Conservation (phyloP, 2,797 vertebrate genomes). For the Tiaroga cobitis region DNA sequence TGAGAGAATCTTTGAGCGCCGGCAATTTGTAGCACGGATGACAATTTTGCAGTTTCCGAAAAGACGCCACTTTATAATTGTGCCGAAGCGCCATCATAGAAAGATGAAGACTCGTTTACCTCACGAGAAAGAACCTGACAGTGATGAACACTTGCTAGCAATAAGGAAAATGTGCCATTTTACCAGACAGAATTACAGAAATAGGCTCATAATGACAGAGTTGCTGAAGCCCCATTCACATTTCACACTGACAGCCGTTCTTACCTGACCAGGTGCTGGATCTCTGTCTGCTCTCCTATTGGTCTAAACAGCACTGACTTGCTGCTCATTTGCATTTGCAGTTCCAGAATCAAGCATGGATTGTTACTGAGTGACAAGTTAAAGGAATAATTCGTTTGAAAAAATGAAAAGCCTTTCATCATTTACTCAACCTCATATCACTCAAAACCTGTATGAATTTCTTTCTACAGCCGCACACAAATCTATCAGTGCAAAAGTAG, state of each 20-base stretch:
- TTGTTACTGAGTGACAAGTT: neutral
- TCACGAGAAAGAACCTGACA: constrained; percentile 25
- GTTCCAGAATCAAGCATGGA: neutral
- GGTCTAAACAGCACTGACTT: neutral
- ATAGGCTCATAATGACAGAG: neutral
- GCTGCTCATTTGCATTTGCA: neutral
- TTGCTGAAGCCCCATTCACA: neutral
- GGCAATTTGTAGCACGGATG: constrained; percentile 75
- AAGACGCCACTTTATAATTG: constrained; percentile 75
- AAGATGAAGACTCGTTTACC: constrained; percentile 40
- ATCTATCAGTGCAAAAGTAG: neutral
- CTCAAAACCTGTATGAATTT: neutral
- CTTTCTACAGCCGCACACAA: neutral
- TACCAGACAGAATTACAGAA: neutral
- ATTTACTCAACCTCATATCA: neutral
- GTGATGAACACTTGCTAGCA: neutral
- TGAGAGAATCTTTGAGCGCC: constrained; percentile 74
- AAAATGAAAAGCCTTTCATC: neutral
- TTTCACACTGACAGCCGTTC: too few relatives aligned
- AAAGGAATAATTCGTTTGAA: neutral
- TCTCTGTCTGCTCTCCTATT: neutral
- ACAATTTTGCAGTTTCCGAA: constrained; percentile 77
- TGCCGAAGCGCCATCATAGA: constrained; percentile 61
- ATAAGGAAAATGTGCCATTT: neutral
- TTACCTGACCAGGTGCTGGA: neutral